Evolutionary conservation across 2,113 vertebrate species (phyloP).

Genomic region (Petrocephalus microphthalmus): DNA sequence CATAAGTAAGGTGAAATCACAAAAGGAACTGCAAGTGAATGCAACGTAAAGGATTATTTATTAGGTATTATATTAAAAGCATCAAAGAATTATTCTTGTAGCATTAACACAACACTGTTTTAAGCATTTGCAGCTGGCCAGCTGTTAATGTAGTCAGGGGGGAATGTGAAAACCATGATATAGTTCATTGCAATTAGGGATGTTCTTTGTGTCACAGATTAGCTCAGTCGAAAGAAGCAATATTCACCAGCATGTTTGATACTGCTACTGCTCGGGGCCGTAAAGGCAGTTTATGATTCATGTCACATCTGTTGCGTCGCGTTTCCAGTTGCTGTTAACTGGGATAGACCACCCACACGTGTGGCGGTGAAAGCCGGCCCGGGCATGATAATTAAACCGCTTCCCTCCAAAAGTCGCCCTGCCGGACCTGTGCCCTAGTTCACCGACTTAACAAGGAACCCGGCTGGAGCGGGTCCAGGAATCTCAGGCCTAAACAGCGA

Average conservation of each 20-base stretch:
- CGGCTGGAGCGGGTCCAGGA: conserved; percentile 40
- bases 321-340: conserved; percentile 37
- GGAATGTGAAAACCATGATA: not conserved
- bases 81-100: not conserved
- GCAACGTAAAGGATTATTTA: not conserved
- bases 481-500: conserved; percentile 29
- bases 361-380: conserved; percentile 51
- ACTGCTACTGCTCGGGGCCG: conserved; percentile 42
- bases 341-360: conserved; percentile 62
- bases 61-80: not conserved
- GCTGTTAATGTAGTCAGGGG: not conserved
- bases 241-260: conserved; percentile 31
- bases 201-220: conserved; percentile 26
- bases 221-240: conserved; percentile 27
- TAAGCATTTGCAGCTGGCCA: not conserved
- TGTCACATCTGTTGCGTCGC: conserved; percentile 47
- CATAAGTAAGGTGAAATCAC: not conserved
- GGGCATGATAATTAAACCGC: conserved; percentile 57
- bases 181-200: not conserved
- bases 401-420: conserved; percentile 59
- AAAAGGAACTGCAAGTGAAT: not conserved
- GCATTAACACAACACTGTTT: not conserved
- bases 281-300: conserved; percentile 51
- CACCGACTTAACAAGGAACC: conserved; percentile 26
- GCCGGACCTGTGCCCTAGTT: conserved; percentile 48